Base-by-base conservation (phyloP, 2,888 invertebrate species). In the Tiliacea citrago region DNA sequence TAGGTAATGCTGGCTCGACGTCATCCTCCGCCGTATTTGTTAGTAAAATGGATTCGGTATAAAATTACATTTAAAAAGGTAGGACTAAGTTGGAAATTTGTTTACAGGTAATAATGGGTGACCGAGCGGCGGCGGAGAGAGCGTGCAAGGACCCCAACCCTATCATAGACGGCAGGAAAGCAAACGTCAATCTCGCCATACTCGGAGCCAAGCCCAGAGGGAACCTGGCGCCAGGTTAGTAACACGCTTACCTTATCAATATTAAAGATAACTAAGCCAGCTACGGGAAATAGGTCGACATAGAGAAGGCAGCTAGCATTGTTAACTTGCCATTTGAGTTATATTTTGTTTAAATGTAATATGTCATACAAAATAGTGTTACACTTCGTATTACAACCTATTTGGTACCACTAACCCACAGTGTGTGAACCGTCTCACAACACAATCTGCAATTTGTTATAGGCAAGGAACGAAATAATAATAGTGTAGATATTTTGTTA, bases 131-230 rank as follows among this genome's bases (percentile, higher is more conserved):
- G 66, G 99, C 99, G 68, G 99, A 99, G 94, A 97, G 99, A 90
- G 99, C 99, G 67, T 99, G 99, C 95, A 99, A 99, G 95, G 99
- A 99, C 93, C 99, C 99, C 73, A 99, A 99, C 95, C 99, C 99
- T 71, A 99, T 99, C 93, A 99, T 99, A 91, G 99, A 99, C 93
- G 99, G 99, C 71, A 97, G 99, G 92, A 99, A 99, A 97, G 99
- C 99, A 81, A 99, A 99, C 96, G 99, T 99, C 69, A 99, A 99
- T 96, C 97, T 99, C 90, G 99, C 99, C 86, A 99, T 99, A 93
- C 97, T 99, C 88, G 99, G 99, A 91, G 99, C 99, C 84, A 99
- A 99, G 95, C 99, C 99, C 68, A 97, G 99, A 95, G 98, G 98
- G 93, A 98, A 98, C 95, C 97, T 98, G 86, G 98, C 98, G 94